Evolutionary conservation across 1,140 invertebrate species (phyloP), one percentile per base, ranked within the genome.

Genomic region (Drosophila subpulchrella): DNA sequence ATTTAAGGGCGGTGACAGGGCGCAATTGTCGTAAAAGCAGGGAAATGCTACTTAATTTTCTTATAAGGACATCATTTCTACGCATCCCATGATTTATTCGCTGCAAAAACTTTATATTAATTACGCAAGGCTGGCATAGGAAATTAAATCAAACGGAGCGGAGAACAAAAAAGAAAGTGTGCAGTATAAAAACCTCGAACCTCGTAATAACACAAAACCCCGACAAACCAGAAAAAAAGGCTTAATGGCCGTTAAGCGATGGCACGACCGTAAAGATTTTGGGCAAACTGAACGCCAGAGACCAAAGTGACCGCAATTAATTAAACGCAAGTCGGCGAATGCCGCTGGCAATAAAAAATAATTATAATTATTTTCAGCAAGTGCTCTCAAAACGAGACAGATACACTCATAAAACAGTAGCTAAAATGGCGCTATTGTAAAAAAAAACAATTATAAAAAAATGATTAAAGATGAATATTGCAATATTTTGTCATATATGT

Each of bases 231-330:
- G 61, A 46, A 34, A 70, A 71, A 86, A 78, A 68, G 84, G 79
- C 77, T 88, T 86, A 83, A 86, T 78, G 63, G 71, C 59, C 55
- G 70, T 70, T 84, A 85, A 83, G 77, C 77, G 72, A 62, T 75
- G 78, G 71, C 81, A 62, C 66, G 63, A 73, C 57, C 73, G 62
- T 44, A 62, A 76, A 62, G 75, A 85, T 77, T 78, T 67, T 5
- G 24, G 20, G 41, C 46, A 13, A 36, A 27, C 55, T 63, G 38
- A 32, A 48, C 38, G 32, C 20, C 11, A 12, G 36, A 50, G 53
- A 68, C 20, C 34, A 78, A 77, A 88, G 73, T 78, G 84, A 88
- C 84, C 84, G 84, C 84, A 88, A 88, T 88, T 88, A 88, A 88
- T 88, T 88, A 88, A 77, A 58, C 76, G 71, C 82, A 82, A 88